These are phyloP conservation scores for Drosophila meridionalis DNA, from an alignment of 2,888 invertebrate species.

Conservation along the genomic window DNA sequence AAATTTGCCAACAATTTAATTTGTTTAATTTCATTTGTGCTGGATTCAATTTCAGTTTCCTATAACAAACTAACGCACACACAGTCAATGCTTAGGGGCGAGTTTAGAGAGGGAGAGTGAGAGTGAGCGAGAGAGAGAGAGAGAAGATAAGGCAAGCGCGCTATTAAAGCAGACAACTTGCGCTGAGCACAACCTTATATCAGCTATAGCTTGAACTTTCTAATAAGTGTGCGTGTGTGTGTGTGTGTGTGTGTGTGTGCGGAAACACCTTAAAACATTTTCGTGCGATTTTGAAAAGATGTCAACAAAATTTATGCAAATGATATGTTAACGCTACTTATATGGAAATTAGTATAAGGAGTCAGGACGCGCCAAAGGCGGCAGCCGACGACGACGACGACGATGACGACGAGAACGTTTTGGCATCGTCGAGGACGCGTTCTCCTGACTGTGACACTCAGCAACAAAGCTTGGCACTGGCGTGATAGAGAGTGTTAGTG, in stretches of 20 bases:
- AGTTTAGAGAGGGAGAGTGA: conserved; percentile 1
- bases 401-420: conserved; percentile 17
- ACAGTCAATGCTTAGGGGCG: conserved; percentile 23
- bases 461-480: conserved; percentile 13
- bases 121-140: neutral
- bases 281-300: conserved; percentile 83
- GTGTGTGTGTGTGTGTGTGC: conserved; percentile 35
- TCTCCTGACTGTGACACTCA: conserved; percentile 39
- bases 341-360: conserved; percentile 82
- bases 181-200: conserved; percentile 24
- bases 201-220: conserved; percentile 22
- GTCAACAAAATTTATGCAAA: conserved; percentile 83
- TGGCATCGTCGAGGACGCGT: conserved; percentile 21
- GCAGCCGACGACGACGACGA: conserved; percentile 25
- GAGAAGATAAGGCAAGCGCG: neutral
- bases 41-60: conserved; percentile 39
- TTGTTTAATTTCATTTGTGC: conserved; percentile 50
- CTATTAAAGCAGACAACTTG: conserved; percentile 40
- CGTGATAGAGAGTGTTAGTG: neutral
- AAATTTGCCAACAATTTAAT: conserved; percentile 35
- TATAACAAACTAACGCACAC: conserved; percentile 35
- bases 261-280: conserved; percentile 82
- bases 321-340: conserved; percentile 83
- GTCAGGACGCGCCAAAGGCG: conserved; percentile 79
- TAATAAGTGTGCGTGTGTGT: conserved; percentile 23